These are phyloP conservation scores for Odontamblyopus lacepedii DNA, from an alignment of 2,797 vertebrate genomes.

Conservation along the genomic window DNA sequence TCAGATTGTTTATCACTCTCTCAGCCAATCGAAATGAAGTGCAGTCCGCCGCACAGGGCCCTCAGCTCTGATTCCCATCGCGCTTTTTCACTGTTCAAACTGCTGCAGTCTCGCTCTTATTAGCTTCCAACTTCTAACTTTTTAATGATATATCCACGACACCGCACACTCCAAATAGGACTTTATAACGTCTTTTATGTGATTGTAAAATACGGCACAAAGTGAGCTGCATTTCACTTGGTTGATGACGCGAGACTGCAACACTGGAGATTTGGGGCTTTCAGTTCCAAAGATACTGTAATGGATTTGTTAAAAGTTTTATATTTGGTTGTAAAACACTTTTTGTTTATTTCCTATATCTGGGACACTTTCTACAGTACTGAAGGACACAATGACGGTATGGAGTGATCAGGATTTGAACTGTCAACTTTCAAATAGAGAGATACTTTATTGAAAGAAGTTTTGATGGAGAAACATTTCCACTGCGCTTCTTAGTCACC, in stretches of 20 bases:
- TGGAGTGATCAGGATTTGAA: too few relatives aligned
- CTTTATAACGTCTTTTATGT: slow-evolving; percentile 4
- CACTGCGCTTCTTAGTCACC: too few relatives aligned
- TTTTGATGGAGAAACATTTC: too few relatives aligned
- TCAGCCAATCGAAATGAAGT: slow-evolving; percentile 74
- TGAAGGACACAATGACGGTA: too few relatives aligned
- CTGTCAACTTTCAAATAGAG: too few relatives aligned
- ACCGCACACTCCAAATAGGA: slow-evolving; percentile 8
- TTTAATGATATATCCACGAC: slow-evolving; percentile 3
- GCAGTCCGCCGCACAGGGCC: slow-evolving; percentile 61
- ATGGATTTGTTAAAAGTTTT: too few relatives aligned
- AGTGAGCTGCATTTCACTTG: background rate
- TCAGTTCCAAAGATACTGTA: too few relatives aligned
- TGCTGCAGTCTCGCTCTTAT: slow-evolving; percentile 8
- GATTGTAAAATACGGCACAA: background rate
- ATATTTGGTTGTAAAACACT: too few relatives aligned
- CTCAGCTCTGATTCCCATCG: slow-evolving; percentile 50
- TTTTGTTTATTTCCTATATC: too few relatives aligned
- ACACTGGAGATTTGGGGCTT: background rate
- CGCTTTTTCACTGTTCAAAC: slow-evolving; percentile 12
- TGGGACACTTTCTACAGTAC: too few relatives aligned
- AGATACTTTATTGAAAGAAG: too few relatives aligned
- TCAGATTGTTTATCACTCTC: slow-evolving; percentile 74
- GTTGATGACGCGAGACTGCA: background rate
- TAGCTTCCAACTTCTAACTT: slow-evolving; percentile 10